phyloP scores from a whole-genome alignment of 2,888 invertebrate species.

The Rhamnusium bicolor region DNA sequence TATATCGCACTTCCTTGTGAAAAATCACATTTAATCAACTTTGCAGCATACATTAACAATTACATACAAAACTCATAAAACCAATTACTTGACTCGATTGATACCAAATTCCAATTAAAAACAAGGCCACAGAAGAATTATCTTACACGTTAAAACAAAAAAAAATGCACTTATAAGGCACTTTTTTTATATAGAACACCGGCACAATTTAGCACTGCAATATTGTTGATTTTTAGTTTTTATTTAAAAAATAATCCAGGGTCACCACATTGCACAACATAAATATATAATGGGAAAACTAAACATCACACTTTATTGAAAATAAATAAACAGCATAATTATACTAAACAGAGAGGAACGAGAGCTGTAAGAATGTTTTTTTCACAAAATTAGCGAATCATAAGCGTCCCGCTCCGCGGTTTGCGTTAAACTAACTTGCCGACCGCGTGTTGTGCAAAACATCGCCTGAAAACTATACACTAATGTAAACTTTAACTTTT shows the following conservation, averaged over 20 bases:
- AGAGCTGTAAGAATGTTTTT: not conserved
- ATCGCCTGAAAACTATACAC: slow-evolving; percentile 30
- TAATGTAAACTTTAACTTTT: slow-evolving; percentile 21
- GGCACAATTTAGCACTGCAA: not conserved
- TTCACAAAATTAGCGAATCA: slow-evolving; percentile 8
- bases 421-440: slow-evolving; percentile 20
- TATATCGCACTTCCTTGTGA: slow-evolving; percentile 16
- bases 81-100: slow-evolving; percentile 8
- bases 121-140: slow-evolving; percentile 8
- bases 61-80: slow-evolving; percentile 4
- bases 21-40: slow-evolving; percentile 17
- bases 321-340: not conserved
- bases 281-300: not conserved
- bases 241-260: not conserved
- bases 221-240: not conserved
- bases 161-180: slow-evolving; percentile 1
- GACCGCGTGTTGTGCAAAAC: slow-evolving; percentile 24
- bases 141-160: not conserved
- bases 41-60: slow-evolving; percentile 4
- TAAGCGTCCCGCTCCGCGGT: slow-evolving; percentile 22
- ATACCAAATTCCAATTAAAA: slow-evolving; percentile 9
- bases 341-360: not conserved
- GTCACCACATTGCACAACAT: not conserved
- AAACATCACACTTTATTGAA: not conserved
- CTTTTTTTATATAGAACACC: slow-evolving; percentile 1